phyloP scores from a whole-genome alignment of 2,797 vertebrate genomes.

The Momotus momota region DNA sequence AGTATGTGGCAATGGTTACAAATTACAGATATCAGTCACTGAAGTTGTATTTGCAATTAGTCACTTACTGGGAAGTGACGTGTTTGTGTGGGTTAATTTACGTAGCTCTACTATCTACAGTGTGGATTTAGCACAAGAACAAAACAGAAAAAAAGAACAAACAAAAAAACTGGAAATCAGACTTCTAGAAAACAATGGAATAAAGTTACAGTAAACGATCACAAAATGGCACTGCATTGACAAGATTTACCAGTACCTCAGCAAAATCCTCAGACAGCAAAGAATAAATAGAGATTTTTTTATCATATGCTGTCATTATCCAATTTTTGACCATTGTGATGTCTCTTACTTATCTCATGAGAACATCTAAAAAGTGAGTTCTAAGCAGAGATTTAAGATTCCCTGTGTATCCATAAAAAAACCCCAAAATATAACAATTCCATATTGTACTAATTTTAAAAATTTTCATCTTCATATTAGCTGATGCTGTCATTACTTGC shows the following conservation, averaged over 20 bases:
- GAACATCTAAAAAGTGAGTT: background rate
- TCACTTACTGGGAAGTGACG: background rate
- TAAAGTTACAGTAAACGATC: background rate
- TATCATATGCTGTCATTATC: background rate
- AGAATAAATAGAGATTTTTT: background rate
- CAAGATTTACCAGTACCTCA: background rate
- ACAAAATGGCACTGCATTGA: background rate
- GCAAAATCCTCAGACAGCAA: background rate
- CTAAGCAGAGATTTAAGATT: background rate
- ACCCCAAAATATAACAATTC: background rate
- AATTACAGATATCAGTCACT: background rate
- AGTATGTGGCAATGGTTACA: background rate
- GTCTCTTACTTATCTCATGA: background rate
- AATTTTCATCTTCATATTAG: background rate
- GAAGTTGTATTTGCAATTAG: constrained; percentile 1
- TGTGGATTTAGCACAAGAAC: background rate
- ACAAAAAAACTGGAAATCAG: background rate
- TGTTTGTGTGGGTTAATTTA: background rate
- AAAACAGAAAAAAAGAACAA: background rate
- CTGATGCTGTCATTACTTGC: background rate
- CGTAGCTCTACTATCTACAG: background rate
- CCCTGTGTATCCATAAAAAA: background rate
- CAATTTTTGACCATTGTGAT: background rate
- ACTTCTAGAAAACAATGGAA: background rate
- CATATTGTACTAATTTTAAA: background rate